Evolutionary conservation across 2,797 vertebrate species (phyloP), one percentile per base, ranked within the genome.

Genomic region (Sebastes minor): DNA sequence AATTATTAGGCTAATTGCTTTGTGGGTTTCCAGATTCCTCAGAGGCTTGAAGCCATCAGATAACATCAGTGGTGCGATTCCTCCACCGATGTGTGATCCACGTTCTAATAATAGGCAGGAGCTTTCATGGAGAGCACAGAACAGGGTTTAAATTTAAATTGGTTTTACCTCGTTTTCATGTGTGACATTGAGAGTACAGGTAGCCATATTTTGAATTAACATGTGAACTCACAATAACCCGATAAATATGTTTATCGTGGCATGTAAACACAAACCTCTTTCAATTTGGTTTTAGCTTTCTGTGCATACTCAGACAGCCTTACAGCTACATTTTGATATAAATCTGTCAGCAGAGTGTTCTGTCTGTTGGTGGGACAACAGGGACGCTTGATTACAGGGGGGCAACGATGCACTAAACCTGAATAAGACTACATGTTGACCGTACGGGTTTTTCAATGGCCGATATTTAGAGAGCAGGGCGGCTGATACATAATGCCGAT

Each of bases 1-100:
- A 83, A 87, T 89, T 89, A 84, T 78, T 64, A 83, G 91, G 91
- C 53, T 94, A 94, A 95, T 95, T 95, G 94, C 92, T 92, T 60
- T 90, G 93, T 71, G 93, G 93, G 61, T 74, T 90, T 91, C 66
- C 63, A 83, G 68, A 85, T 75, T 81, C 90, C 55, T 28, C n/a
- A 59, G 88, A 80, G 91, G 75, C 49, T 85, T 68, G 18, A 79
- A 79, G 59, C 71, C 71, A 66, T 85, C 81, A 78, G 76, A 89
- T 91, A 64, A 86, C 74, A 69, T 91, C 74, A 88, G 18, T 27
- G 23, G 67, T 73, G 72, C 62, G 78, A 89, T 83, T 92, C 78
- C 69, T 75, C 28, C 30, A 60, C 66, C 83, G 74, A 68, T 81
- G 42, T 84, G 64, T 72, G 75, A 87, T 73, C 76, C 56, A 74